Conservation (phyloP, 2,797 vertebrate species). For the Distichodus sexfasciatus region DNA sequence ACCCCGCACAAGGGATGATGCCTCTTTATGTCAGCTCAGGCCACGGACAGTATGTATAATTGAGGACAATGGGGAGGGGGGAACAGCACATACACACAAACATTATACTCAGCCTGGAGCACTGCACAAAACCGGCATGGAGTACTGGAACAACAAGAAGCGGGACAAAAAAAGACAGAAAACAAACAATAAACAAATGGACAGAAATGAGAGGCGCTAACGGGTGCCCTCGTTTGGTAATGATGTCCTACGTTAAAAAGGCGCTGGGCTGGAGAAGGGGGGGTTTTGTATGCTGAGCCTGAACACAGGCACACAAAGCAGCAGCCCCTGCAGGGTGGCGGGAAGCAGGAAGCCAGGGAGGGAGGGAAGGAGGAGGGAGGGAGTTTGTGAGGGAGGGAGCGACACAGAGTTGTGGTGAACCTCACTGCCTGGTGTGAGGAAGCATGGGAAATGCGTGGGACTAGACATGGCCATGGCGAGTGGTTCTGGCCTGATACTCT, state of each 20-base stretch:
- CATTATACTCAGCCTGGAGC: background rate
- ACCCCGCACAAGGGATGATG: slow-evolving; percentile 34
- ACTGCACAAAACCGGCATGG: background rate
- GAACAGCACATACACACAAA: background rate
- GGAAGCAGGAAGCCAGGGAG: slow-evolving; percentile 54
- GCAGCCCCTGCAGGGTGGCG: slow-evolving; percentile 30
- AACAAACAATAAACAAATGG: slow-evolving; percentile 59
- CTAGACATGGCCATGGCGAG: slow-evolving; percentile 52
- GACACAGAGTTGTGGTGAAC: slow-evolving; percentile 61
- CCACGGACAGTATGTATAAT: slow-evolving; percentile 24
- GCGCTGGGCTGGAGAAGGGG: slow-evolving; percentile 34
- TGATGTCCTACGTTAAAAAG: slow-evolving; percentile 60
- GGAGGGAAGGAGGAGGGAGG: slow-evolving; percentile 34
- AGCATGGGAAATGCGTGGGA: slow-evolving; percentile 80
- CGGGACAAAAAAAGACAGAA: slow-evolving; percentile 37
- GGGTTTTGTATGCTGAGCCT: slow-evolving; percentile 32
- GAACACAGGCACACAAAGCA: slow-evolving; percentile 32
- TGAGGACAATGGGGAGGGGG: slow-evolving; percentile 8
- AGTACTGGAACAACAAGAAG: slow-evolving; percentile 6
- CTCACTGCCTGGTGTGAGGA: slow-evolving; percentile 72
- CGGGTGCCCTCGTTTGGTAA: slow-evolving; percentile 70
- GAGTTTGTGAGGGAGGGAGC: slow-evolving; percentile 52
- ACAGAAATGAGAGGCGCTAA: slow-evolving; percentile 59
- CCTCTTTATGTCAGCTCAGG: slow-evolving; percentile 36
- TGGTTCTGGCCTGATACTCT: slow-evolving; percentile 60